Base-by-base conservation (phyloP, 2,797 vertebrate genomes). In the Cossypha caffra region DNA sequence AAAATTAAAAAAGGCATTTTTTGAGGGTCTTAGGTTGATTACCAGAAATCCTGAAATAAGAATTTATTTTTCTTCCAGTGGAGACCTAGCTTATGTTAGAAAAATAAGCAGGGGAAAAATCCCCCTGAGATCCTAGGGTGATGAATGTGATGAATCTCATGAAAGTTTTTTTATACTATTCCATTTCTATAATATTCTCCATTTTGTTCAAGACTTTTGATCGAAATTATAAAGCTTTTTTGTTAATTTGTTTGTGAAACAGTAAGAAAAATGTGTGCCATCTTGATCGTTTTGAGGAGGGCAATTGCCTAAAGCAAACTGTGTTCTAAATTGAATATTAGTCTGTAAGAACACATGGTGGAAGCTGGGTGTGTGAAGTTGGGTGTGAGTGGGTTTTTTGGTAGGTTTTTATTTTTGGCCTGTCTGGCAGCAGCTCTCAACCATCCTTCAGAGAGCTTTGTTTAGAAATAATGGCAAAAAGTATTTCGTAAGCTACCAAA, bases 51-150 rank as follows among this genome's bases (percentile, higher is more conserved):
- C 21, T 57, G 38, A 72, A 75, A 29, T 50, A 58, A 26, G 5
- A 16, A 18, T 20, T 37, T 33, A 1, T 31, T 59, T 69, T 80
- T 38, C 11, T 79, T 76, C 4, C 8, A 12, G 3, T 35, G 42
- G 26, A 78, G 26, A 29, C 9, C n/a, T 50, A 51, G 10, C 3
- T 24, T 55, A 11, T 48, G 1, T 14, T 61, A 64, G 26, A 50
- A 62, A 78, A 88, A 37, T 5, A 57, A 33, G 5, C 15, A 47
- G 5, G 17, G 13, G 4, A 10, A 28, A 38, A 40, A 10, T 5
- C 0, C 0, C 3, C 17, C 6, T 76, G 10, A 11, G 5, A 4
- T 2, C 16, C 4, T 38, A 50, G 33, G 4, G 13, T 64, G 54
- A 25, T 82, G 37, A 57, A 45, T 69, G 13, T 64, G 50, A 23